These are phyloP conservation scores for Aradophagus sp. DNA, from an alignment of 1,140 invertebrate genomes.

Conservation along the genomic window DNA sequence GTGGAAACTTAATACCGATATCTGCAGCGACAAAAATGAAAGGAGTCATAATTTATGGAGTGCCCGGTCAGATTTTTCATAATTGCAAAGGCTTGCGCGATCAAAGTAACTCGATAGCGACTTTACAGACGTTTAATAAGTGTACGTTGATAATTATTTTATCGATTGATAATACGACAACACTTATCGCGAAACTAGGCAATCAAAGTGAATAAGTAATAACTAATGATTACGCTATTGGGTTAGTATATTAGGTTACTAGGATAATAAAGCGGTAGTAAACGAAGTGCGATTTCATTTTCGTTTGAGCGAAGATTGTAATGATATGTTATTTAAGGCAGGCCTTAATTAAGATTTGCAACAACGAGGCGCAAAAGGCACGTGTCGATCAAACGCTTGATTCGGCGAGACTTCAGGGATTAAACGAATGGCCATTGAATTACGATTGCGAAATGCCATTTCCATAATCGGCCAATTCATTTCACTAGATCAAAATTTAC, in stretches of 20 bases:
- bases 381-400: neutral
- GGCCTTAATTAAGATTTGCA: too few relatives aligned
- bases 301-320: constrained; percentile 17
- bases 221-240: constrained; percentile 36
- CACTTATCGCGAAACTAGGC: constrained; percentile 37
- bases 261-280: constrained; percentile 31
- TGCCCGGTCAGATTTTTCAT: neutral
- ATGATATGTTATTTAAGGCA: too few relatives aligned
- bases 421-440: constrained; percentile 14
- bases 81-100: neutral
- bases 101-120: neutral
- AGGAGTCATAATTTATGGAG: too few relatives aligned
- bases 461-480: constrained; percentile 41
- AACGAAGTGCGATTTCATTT: constrained; percentile 30
- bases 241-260: constrained; percentile 54
- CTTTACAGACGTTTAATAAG: constrained; percentile 27
- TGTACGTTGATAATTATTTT: constrained; percentile 39
- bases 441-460: constrained; percentile 34
- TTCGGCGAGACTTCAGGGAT: constrained; percentile 7
- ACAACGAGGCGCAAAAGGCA: too few relatives aligned
- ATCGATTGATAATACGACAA: constrained; percentile 36
- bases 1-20: too few relatives aligned
- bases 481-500: constrained; percentile 42
- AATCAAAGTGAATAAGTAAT: constrained; percentile 29
- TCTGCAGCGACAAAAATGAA: too few relatives aligned